Base-by-base conservation (phyloP, 92 coral and sea anemone species). In the Actinernus sp. region DNA sequence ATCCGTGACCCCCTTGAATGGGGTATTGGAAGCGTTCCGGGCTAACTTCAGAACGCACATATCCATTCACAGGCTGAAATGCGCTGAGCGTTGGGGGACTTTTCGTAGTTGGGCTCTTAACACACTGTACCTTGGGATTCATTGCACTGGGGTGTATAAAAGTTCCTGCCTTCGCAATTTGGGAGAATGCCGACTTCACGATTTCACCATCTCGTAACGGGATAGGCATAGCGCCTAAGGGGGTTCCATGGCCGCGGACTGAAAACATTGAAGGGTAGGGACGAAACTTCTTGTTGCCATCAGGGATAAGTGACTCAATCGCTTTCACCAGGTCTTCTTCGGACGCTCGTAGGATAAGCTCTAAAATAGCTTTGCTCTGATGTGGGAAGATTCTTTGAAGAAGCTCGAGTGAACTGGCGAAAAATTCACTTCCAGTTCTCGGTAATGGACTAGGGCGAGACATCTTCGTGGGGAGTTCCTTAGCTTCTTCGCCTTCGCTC, bases 291-390 rank as follows among this genome's bases (percentile, higher is more conserved):
- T 76, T 75, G n/a, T 41, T 68, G 0, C 26, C 76, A 28, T 91
- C 95, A 17, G 93, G 97, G n/a, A 91, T 68, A 26, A 94, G 87
- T 1, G 98, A 94, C 47, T 94, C 98, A 9, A 92, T 87, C 6
- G 98, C 96, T 25, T 88, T 88, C 23, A 90, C 98, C 0, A 94
- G 71, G 43, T 94, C 98, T 47, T 90, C 89, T 23, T 91, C 98
- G n/a, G 92, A 90, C 1, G 98, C 91, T 22, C 93, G 81, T 49
- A 94, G 79, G 28, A 90, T 94, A 33, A 94, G 81, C 63, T 94
- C 98, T 16, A 94, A 37, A 17, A 94, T 87, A 1, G 97, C 90
- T 40, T 78, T 63, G 33, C 88, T 87, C 69, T 94, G 98, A 16
- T 94, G 94, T 20, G 98, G 98, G 53, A 94, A 94, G 41, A 94